These are phyloP conservation scores for Sula dactylatra DNA, from an alignment of 2,113 vertebrate species.

Conservation along the genomic window DNA sequence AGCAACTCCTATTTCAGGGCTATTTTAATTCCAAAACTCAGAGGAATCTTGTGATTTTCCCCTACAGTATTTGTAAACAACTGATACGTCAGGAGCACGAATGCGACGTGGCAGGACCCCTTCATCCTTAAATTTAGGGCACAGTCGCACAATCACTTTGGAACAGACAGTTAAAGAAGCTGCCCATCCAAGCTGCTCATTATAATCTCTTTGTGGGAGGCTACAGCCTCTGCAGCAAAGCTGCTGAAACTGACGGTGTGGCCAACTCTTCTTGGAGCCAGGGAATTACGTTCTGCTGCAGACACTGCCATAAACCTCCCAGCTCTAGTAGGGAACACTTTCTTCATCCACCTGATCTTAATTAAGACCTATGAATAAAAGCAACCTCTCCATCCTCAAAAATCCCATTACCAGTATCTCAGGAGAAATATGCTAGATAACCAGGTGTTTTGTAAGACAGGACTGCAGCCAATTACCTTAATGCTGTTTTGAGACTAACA, in stretches of 20 bases:
- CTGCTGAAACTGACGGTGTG: background rate
- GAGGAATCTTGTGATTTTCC: background rate
- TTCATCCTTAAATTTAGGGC: background rate
- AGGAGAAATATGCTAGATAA: background rate
- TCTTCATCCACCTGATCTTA: background rate
- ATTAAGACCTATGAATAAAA: background rate
- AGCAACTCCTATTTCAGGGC: background rate
- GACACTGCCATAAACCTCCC: background rate
- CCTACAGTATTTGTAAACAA: background rate
- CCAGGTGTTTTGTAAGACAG: background rate
- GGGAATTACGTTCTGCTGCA: background rate
- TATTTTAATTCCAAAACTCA: background rate
- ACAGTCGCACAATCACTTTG: background rate
- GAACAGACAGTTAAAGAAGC: background rate
- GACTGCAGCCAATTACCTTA: background rate
- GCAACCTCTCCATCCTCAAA: background rate
- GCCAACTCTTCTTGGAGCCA: background rate
- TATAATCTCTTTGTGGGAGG: background rate
- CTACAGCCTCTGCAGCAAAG: background rate
- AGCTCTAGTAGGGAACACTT: background rate
- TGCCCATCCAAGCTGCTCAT: background rate
- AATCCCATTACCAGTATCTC: background rate
- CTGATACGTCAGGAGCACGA: background rate
- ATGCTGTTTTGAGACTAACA: background rate
- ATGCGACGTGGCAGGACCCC: background rate